Conservation (phyloP, 2,113 vertebrate species). For the Ammospiza caudacuta region DNA sequence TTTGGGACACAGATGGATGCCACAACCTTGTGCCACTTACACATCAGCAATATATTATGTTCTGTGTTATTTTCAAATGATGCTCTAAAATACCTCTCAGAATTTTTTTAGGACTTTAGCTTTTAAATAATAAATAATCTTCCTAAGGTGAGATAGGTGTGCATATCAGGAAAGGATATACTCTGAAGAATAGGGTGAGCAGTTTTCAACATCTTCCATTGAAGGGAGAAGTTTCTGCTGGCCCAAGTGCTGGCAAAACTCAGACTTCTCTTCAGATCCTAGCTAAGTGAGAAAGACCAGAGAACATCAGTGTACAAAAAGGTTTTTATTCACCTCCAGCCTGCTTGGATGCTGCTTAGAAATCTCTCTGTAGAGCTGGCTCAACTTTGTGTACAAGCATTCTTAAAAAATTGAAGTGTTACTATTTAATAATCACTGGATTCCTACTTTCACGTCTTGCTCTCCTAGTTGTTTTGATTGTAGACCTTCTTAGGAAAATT, state of each 20-base stretch:
- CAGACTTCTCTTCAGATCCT: not conserved
- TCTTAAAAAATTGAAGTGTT: not conserved
- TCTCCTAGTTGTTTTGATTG: not conserved
- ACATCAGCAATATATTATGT: not conserved
- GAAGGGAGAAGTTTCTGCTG: not conserved
- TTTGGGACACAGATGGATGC: not conserved
- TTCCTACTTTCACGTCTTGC: not conserved
- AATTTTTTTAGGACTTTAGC: not conserved
- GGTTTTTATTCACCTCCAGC: not conserved
- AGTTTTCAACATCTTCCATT: not conserved
- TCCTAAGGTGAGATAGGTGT: not conserved
- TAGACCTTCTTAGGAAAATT: not conserved
- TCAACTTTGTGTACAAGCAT: not conserved
- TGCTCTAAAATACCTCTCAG: not conserved
- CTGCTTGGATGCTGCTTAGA: not conserved
- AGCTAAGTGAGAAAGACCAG: not conserved
- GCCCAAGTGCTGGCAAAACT: not conserved
- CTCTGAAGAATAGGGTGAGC: not conserved
- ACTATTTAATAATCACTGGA: not conserved
- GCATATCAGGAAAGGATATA: not conserved
- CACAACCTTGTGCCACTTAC: not conserved
- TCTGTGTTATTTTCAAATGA: not conserved
- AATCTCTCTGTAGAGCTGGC: not conserved
- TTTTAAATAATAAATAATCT: slow-evolving; percentile 4
- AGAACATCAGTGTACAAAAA: not conserved